Base-by-base conservation (phyloP, 1,140 invertebrate species). In the Lepidurus packardi region DNA sequence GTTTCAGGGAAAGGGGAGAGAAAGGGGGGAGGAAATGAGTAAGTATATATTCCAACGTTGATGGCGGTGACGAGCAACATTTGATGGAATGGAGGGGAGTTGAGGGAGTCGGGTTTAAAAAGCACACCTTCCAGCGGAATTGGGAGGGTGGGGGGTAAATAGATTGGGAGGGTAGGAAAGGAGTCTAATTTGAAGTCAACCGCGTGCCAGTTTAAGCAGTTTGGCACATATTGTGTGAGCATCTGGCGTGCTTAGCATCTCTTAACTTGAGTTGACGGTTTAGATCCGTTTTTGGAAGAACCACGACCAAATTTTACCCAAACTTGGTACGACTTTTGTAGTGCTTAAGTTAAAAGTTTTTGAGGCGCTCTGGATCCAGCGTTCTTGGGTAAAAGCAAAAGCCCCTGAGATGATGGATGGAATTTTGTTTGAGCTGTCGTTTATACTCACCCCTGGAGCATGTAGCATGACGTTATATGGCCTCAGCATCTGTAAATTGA, bases 141-240 rank as follows among this genome's bases (percentile, higher is more conserved):
- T 25, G 25, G 25, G 25, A 25, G 25, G 25, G 25, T 1, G 25
- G 34, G 34, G 34, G 34, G 34, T 34, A 34, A 3, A 34, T 34
- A 34, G 34, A 34, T 34, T 34, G 34, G 34, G 8, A 21, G 53
- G 13, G 53, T 65, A 21, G 53, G 7, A 16, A 65, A 21, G 53
- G 53, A 7, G 53, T 13, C 16, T 47, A 21, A 7, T 65, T 16
- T 21, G 53, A 8, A 65, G 53, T 21, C 53, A 7, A 65, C 53
- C 13, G 53, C 53, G 53, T 65, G 13, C 53, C 53, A n/a, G 53
- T 65, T 21, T 65, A n/a, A 65, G 21, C 16, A n/a, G 21, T 13
- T 65, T 65, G 53, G 53, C 53, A 65, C 53, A 65, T 65, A 65
- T 65, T 65, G 53, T 65, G 53, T 65, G 53, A 65, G 53, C 53